phyloP scores from a whole-genome alignment of 2,888 invertebrate genomes.

The Aricia artaxerxes region DNA sequence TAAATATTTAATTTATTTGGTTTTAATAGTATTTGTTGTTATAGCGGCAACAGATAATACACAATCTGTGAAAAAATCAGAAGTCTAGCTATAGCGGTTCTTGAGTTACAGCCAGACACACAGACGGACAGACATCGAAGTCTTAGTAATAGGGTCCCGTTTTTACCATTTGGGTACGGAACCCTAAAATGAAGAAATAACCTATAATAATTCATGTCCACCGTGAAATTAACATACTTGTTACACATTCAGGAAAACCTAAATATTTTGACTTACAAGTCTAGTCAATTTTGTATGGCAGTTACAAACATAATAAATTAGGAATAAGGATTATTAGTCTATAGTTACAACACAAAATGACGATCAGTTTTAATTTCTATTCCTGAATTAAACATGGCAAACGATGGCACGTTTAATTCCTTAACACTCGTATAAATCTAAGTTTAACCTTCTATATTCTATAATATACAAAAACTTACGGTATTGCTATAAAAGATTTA shows the following conservation, averaged over 20 bases:
- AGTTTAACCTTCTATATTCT: constrained; percentile 20
- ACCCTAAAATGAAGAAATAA: not conserved
- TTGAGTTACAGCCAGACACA: too few species aligned
- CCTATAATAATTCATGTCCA: not conserved
- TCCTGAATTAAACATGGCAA: constrained; percentile 72
- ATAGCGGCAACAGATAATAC: too few species aligned
- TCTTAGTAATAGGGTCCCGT: too few species aligned
- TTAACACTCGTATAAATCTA: constrained; percentile 43
- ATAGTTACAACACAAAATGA: not conserved
- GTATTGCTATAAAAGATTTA: not conserved
- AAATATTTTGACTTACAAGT: not conserved
- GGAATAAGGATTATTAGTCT: not conserved
- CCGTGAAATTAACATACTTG: not conserved
- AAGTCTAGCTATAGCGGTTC: too few species aligned
- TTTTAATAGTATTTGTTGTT: too few species aligned
- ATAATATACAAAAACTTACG: constrained; percentile 24
- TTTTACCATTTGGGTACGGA: too few species aligned
- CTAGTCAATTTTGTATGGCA: constrained; percentile 8
- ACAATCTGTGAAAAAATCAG: too few species aligned
- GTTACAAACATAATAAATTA: not conserved
- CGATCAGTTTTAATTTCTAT: not conserved
- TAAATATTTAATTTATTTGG: too few species aligned
- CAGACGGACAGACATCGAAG: too few species aligned
- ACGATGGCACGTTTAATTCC: constrained; percentile 76
- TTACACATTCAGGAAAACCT: not conserved